phyloP scores from a whole-genome alignment of 1,140 invertebrate species.

The Drosophila gunungcola region DNA sequence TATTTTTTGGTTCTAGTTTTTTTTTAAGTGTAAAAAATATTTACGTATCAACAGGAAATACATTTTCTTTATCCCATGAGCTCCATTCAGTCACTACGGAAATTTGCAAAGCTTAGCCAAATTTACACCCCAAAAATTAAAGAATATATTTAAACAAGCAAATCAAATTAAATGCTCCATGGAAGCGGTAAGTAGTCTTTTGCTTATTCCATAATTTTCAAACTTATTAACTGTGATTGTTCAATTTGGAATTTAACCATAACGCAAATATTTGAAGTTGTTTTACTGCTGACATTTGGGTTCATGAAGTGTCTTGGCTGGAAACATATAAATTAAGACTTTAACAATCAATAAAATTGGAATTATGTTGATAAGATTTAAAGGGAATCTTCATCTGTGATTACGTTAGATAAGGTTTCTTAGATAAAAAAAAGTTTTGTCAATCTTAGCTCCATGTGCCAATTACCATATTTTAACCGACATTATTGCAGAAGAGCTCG shows the following conservation, averaged over 20 bases:
- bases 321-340: neutral
- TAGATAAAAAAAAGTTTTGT: neutral
- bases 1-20: too few relatives aligned
- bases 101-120: neutral
- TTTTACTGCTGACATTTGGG: neutral
- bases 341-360: too few relatives aligned
- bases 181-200: neutral
- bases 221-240: neutral
- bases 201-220: neutral
- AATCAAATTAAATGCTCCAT: neutral
- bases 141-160: too few relatives aligned
- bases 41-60: too few relatives aligned
- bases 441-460: neutral
- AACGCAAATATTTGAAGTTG: neutral
- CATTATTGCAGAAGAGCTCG: constrained; percentile 12
- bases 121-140: neutral
- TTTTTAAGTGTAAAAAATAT: too few relatives aligned
- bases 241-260: neutral
- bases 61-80: neutral
- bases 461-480: neutral
- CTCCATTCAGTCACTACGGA: neutral
- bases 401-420: too few relatives aligned
- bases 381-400: too few relatives aligned
- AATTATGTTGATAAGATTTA: too few relatives aligned
- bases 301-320: neutral